Evolutionary conservation across 2,113 vertebrate species (phyloP).

Genomic region (Aphyosemion australe): DNA sequence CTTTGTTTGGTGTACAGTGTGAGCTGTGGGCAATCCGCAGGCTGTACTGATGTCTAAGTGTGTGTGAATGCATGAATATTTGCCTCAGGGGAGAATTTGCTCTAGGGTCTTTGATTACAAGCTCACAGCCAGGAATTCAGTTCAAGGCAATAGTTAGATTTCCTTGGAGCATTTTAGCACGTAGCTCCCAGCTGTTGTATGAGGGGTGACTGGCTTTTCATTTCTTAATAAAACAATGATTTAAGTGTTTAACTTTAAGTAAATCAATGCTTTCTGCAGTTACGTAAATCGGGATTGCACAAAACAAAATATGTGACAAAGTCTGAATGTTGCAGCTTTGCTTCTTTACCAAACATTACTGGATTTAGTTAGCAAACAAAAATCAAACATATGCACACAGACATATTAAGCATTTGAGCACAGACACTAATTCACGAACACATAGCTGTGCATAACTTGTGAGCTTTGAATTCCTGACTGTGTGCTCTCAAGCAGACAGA

Average conservation of each 20-base stretch:
- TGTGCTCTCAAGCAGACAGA: constrained; percentile 5
- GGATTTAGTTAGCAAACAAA: constrained; percentile 21
- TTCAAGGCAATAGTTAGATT: constrained; percentile 56
- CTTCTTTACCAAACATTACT: constrained; percentile 38
- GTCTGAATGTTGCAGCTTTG: constrained; percentile 39
- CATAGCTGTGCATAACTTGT: constrained; percentile 5
- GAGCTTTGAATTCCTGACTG: neutral
- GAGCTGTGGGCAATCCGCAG: constrained; percentile 30
- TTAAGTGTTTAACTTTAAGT: neutral
- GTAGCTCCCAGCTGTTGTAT: constrained; percentile 45
- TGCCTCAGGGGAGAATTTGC: constrained; percentile 58
- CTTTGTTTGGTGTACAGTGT: constrained; percentile 25
- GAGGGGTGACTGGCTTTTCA: constrained; percentile 28
- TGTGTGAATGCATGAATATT: constrained; percentile 50
- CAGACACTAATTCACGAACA: constrained; percentile 6
- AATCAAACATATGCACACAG: constrained; percentile 28
- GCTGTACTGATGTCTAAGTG: constrained; percentile 44
- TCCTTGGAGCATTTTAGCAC: constrained; percentile 47
- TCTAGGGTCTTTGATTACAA: constrained; percentile 58
- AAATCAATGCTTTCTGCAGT: too few species aligned
- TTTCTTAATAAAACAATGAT: constrained; percentile 30
- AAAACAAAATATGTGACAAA: neutral
- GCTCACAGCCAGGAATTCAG: constrained; percentile 46
- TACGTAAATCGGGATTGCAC: too few species aligned
- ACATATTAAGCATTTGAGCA: constrained; percentile 7